These are phyloP conservation scores for Noctilio leporinus DNA, from an alignment of 2,113 vertebrate genomes.

Conservation along the genomic window DNA sequence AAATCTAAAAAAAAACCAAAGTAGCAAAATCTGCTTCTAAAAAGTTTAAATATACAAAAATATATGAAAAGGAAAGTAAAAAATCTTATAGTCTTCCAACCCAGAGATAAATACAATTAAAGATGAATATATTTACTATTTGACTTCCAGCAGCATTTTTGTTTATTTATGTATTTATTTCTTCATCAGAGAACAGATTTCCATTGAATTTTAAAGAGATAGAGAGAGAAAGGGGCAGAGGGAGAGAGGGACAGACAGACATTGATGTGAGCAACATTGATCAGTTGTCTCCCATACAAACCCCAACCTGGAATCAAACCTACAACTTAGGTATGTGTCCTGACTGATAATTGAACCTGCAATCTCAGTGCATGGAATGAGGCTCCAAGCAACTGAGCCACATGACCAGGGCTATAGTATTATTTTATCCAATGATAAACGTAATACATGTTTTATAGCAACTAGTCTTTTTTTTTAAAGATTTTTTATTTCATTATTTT, in stretches of 20 bases:
- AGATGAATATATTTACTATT: background rate
- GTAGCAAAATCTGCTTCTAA: background rate
- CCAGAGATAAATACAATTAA: background rate
- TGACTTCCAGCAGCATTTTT: background rate
- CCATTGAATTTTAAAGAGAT: too few relatives aligned
- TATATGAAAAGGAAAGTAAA: background rate
- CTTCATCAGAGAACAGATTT: too few relatives aligned
- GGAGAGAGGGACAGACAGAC: too few relatives aligned
- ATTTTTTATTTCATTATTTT: too few relatives aligned
- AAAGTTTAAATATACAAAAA: conserved; percentile 1
- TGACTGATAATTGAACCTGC: too few relatives aligned
- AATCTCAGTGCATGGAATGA: too few relatives aligned
- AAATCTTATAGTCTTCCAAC: background rate
- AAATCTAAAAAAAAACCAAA: conserved; percentile 31
- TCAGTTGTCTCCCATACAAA: too few relatives aligned
- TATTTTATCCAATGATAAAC: background rate
- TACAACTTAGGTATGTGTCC: too few relatives aligned
- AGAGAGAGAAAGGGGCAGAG: too few relatives aligned
- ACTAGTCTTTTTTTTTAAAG: background rate
- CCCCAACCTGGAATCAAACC: too few relatives aligned
- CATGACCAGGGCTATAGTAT: background rate
- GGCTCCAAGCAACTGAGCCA: too few relatives aligned
- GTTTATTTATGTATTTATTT: background rate
- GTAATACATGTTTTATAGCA: background rate
- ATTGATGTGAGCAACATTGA: too few relatives aligned